These are phyloP conservation scores for Sphaeridia pumilis DNA, from an alignment of 2,888 invertebrate genomes.

Conservation along the genomic window DNA sequence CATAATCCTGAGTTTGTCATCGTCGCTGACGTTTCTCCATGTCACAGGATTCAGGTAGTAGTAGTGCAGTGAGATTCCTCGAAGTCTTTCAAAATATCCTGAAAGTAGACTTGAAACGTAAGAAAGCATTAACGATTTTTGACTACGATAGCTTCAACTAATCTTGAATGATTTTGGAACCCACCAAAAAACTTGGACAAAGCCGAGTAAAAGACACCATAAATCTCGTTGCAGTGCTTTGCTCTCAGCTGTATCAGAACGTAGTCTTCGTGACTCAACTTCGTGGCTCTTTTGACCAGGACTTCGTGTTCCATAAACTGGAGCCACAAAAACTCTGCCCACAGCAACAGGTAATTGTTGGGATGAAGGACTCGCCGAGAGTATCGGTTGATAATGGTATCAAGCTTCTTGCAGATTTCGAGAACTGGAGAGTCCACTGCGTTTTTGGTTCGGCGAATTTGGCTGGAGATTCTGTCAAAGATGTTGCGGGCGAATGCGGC, in stretches of 20 bases:
- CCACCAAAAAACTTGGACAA: conserved; percentile 9
- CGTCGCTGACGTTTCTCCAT: conserved; percentile 5
- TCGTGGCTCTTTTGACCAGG: not conserved
- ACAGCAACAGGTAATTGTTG: conserved; percentile 10
- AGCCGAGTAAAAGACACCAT: conserved; percentile 5
- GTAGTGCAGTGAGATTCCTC: conserved; percentile 5
- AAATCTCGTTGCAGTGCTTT: conserved; percentile 10
- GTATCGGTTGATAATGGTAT: conserved; percentile 9
- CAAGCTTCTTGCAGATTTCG: conserved; percentile 13
- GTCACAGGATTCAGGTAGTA: conserved; percentile 4
- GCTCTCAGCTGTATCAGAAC: conserved; percentile 4
- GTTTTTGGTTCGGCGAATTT: conserved; percentile 4
- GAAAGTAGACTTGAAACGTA: not conserved
- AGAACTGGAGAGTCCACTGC: not conserved
- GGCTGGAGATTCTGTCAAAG: conserved; percentile 6
- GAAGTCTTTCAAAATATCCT: conserved; percentile 13
- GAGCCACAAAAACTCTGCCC: conserved; percentile 14
- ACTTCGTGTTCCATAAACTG: conserved; percentile 10
- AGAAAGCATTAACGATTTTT: too few species aligned
- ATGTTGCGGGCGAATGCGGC: not conserved
- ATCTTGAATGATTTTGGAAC: not conserved
- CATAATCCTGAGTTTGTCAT: not conserved
- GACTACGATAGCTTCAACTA: not conserved
- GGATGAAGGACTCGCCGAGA: conserved; percentile 5
- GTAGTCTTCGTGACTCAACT: conserved; percentile 4